Percentiles rank a stretch among this genome's conserved stretches.
Conservation (phyloP, 2,113 vertebrate genomes). For the Poeciliopsis turrubarensis region DNA sequence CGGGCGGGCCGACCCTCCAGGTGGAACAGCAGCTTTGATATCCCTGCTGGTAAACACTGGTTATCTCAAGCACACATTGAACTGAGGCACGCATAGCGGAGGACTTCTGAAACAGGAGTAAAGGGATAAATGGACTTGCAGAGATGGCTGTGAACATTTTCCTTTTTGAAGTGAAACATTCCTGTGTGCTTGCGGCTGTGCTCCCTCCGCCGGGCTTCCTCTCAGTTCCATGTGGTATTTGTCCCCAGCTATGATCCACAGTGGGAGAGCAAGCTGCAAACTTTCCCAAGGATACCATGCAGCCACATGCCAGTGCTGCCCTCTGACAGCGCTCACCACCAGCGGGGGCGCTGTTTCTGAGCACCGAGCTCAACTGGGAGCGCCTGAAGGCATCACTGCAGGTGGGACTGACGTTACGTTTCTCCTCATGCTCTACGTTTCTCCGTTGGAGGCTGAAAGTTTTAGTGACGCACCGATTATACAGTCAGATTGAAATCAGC, state of each 20-base stretch:
- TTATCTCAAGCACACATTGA: constrained; percentile 50
- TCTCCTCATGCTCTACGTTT: no score
- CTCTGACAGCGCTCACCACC: constrained; percentile 10
- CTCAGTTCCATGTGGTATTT: constrained; percentile 84
- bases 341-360: constrained; percentile 17
- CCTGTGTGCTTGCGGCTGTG: constrained; percentile 71
- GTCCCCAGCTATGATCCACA: constrained; percentile 82
- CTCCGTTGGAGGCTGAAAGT: no score
- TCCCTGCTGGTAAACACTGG: constrained; percentile 31
- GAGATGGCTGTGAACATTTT: constrained; percentile 77
- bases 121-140: constrained; percentile 55
- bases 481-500: no score
- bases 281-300: constrained; percentile 84
- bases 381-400: no score
- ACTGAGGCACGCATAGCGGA: constrained; percentile 40
- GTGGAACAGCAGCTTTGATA: background rate
- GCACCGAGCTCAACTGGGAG: background rate
- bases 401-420: no score
- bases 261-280: constrained; percentile 78
- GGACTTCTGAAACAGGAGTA: constrained; percentile 34
- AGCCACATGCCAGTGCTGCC: constrained; percentile 66
- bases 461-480: no score
- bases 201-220: constrained; percentile 76
- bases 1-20: background rate
- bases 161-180: constrained; percentile 83